Conservation (phyloP, 2,797 vertebrate species). For the Cercopithecus diana region DNA sequence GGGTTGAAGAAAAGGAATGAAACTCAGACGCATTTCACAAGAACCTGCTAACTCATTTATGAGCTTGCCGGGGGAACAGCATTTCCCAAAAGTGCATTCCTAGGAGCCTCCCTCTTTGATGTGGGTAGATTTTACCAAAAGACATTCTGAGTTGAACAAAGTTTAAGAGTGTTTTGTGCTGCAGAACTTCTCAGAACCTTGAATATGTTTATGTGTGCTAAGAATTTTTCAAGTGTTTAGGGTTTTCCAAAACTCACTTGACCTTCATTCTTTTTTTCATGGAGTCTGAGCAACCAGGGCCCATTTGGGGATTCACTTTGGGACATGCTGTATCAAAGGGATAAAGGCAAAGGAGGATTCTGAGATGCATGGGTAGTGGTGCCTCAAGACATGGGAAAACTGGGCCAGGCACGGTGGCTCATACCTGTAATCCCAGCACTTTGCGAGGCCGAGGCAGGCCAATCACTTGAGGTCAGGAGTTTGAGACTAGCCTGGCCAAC, state of each 20-base stretch:
- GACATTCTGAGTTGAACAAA: not conserved
- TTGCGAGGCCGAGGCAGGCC: not conserved
- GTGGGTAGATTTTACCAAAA: conserved; percentile 43
- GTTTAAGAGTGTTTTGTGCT: not conserved
- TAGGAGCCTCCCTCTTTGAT: conserved; percentile 43
- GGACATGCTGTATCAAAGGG: not conserved
- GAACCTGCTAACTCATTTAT: conserved; percentile 51
- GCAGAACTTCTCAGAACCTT: conserved; percentile 23
- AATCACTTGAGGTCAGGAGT: not conserved
- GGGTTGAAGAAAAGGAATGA: not conserved
- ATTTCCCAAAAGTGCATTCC: conserved; percentile 18
- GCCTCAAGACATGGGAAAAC: not conserved
- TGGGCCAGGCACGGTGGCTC: not conserved
- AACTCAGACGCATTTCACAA: conserved; percentile 41
- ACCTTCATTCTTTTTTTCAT: not conserved
- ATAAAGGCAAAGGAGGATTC: not conserved
- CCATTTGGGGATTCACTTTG: not conserved
- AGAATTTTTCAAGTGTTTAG: not conserved
- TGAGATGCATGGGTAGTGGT: not conserved
- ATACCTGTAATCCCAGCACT: not conserved
- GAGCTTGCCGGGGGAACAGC: conserved; percentile 28
- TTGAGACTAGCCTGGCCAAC: not conserved
- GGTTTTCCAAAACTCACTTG: not conserved
- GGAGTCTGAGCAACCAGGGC: not conserved
- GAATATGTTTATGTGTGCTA: not conserved